Evolutionary conservation across 2,797 vertebrate species (phyloP), one percentile per base, ranked within the genome.

Genomic region (Oreochromis grahami): DNA sequence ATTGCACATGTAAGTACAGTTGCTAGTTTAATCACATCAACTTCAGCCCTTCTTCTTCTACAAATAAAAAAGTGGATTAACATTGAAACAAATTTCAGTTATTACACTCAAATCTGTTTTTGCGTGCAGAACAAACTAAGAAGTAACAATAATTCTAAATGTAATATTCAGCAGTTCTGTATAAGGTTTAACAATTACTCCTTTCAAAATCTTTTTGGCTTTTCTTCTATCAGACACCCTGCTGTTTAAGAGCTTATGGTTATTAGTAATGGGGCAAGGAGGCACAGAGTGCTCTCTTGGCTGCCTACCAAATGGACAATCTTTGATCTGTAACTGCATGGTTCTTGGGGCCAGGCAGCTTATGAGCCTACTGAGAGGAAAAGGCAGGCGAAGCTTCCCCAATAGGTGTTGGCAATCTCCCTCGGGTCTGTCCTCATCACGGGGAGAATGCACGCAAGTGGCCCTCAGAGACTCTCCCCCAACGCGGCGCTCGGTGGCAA

Each of bases 311-410:
- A 95, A 89, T 65, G 83, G 74, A 90, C 91, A 84, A 92, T 92
- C 94, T 96, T 96, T 96, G 96, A 96, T 95, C 89, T 94, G 87
- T 86, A 93, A 92, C 91, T 94, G 91, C 90, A 91, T 84, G 50
- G 79, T 91, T 93, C 78, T 91, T 53, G 38, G 80, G 90, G 86
- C 85, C 89, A 76, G 87, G 82, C 84, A 45, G 84, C 90, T 90
- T 88, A 76, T 78, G 60, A 82, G 83, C 85, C 87, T 74, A 78
- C 50, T 52, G 87, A 90, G 88, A 81, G 48, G 77, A 84, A 58
- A 82, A 84, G 80, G 79, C 83, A 76, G 76, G 82, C 85, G 7
- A 87, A 87, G 86, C 82, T 83, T 79, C 78, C 79, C 90, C 91
- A 89, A 89, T 92, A 95, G 93, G 93, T 95, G 95, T 95, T 88